These are phyloP conservation scores for Oegoconia quadripuncta DNA, from an alignment of 2,888 invertebrate species.

Conservation along the genomic window DNA sequence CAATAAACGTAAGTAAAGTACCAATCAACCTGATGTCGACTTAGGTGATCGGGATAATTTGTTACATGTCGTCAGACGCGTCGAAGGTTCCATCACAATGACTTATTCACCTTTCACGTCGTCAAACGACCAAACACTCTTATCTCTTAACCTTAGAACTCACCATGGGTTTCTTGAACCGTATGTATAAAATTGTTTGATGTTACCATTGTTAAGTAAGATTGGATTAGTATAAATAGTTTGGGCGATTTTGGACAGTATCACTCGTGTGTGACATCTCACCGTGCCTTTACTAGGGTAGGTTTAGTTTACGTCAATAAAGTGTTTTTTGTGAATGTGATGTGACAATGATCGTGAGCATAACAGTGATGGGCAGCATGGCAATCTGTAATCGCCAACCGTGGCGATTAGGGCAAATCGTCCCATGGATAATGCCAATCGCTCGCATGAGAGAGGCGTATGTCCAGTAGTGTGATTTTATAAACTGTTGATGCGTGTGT, in stretches of 20 bases:
- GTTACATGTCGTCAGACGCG: constrained; percentile 6
- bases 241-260: constrained; percentile 31
- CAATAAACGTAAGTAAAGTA: background rate
- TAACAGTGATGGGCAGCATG: no score
- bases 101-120: background rate
- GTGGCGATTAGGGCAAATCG: no score
- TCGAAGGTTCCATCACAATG: constrained; percentile 8
- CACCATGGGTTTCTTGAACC: no score
- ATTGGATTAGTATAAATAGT: constrained; percentile 52
- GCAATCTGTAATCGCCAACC: no score
- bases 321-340: background rate
- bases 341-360: no score
- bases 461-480: no score
- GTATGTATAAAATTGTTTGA: constrained; percentile 12
- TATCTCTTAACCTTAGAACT: background rate
- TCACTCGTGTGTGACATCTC: constrained; percentile 43
- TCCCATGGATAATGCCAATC: no score
- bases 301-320: constrained; percentile 1
- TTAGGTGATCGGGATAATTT: constrained; percentile 8
- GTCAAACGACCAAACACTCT: background rate
- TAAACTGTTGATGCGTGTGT: no score
- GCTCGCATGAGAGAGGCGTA: no score
- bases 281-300: constrained; percentile 26
- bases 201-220: constrained; percentile 37
- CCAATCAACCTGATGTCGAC: constrained; percentile 1